Percentiles rank a stretch among this genome's conserved stretches.
phyloP scores from a whole-genome alignment of 2,888 invertebrate genomes.

The Onthophagus sagittarius region DNA sequence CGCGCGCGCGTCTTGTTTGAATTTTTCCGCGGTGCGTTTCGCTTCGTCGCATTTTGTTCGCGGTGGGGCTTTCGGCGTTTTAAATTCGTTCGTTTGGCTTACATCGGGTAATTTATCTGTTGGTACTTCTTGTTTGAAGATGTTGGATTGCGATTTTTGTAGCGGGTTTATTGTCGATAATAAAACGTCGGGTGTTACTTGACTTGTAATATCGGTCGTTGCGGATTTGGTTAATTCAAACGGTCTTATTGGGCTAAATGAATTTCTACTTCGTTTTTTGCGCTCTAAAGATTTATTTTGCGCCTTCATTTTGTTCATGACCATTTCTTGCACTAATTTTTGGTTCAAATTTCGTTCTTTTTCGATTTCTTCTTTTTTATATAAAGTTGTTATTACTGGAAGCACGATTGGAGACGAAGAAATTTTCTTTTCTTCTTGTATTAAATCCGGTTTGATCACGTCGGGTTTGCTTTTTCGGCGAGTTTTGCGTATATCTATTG shows the following conservation, averaged over 20 bases:
- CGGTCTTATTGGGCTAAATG: conserved; percentile 42
- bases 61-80: conserved; percentile 54
- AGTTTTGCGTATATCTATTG: conserved; percentile 61
- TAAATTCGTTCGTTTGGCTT: conserved; percentile 37
- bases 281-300: conserved; percentile 62
- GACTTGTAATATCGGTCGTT: conserved; percentile 36
- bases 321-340: conserved; percentile 76
- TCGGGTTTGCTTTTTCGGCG: conserved; percentile 49
- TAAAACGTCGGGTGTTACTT: conserved; percentile 41
- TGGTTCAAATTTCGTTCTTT: conserved; percentile 80
- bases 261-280: conserved; percentile 53
- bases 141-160: conserved; percentile 36
- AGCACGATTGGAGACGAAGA: conserved; percentile 35
- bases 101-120: conserved; percentile 46
- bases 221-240: conserved; percentile 43
- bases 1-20: conserved; percentile 58
- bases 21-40: conserved; percentile 53
- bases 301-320: conserved; percentile 72
- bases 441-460: conserved; percentile 40
- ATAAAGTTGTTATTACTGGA: conserved; percentile 44
- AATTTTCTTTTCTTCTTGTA: conserved; percentile 46
- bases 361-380: conserved; percentile 64
- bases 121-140: background rate
- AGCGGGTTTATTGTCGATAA: conserved; percentile 36
- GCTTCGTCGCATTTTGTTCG: conserved; percentile 50